These are phyloP conservation scores for Drosophila tanythrix DNA, from an alignment of 2,888 invertebrate genomes.

Conservation along the genomic window DNA sequence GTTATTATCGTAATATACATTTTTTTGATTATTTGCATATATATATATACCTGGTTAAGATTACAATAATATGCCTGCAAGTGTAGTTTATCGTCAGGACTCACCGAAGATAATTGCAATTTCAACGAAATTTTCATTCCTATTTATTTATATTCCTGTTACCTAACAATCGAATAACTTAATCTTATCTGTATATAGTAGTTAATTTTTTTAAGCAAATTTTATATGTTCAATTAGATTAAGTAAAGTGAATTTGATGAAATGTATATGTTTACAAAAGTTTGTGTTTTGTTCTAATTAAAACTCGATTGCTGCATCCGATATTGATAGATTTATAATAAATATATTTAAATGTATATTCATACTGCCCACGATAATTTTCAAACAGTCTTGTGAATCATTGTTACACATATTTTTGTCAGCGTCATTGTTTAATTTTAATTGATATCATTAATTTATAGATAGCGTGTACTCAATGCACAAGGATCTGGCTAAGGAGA, in stretches of 20 bases:
- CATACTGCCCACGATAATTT: neutral
- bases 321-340: neutral
- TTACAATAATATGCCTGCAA: neutral
- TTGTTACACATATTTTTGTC: neutral
- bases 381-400: neutral
- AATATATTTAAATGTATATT: neutral
- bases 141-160: constrained; percentile 25
- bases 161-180: constrained; percentile 23
- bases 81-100: neutral
- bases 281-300: neutral
- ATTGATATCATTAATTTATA: too few species aligned
- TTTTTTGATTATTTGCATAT: neutral
- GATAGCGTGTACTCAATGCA: constrained; percentile 85
- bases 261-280: neutral
- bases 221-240: constrained; percentile 20
- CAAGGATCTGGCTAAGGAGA: constrained; percentile 89
- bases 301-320: neutral
- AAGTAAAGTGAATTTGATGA: constrained; percentile 14
- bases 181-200: constrained; percentile 47
- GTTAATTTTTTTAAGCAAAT: constrained; percentile 24
- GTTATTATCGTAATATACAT: neutral
- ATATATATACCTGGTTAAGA: neutral
- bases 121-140: constrained; percentile 19
- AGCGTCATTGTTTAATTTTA: neutral
- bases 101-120: neutral